These are phyloP conservation scores for Drosophila trapezifrons DNA, from an alignment of 1,140 invertebrate genomes.

Conservation along the genomic window DNA sequence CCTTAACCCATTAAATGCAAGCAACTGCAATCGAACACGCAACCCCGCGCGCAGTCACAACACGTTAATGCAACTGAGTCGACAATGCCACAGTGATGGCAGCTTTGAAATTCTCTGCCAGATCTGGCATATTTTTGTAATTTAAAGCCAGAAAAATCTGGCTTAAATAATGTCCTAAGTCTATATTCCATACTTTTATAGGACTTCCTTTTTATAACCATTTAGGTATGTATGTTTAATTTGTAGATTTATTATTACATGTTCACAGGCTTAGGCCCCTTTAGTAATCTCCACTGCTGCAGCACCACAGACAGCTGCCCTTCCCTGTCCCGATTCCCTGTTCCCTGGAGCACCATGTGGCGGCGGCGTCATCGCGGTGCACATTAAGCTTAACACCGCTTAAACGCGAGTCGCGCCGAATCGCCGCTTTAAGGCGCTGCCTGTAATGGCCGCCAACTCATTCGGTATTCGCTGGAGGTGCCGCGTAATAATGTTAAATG, in stretches of 20 bases:
- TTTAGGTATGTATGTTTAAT: neutral
- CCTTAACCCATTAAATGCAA: slow-evolving; percentile 54
- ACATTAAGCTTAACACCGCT: slow-evolving; percentile 74
- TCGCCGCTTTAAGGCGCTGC: slow-evolving; percentile 57
- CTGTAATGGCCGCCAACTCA: slow-evolving; percentile 50
- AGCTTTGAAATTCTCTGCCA: neutral
- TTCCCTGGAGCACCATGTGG: slow-evolving; percentile 18
- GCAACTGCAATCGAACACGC: slow-evolving; percentile 52
- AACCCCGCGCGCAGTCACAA: slow-evolving; percentile 39
- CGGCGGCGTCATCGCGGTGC: slow-evolving; percentile 70
- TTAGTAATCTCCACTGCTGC: neutral
- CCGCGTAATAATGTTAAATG: slow-evolving; percentile 80
- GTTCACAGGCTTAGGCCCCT: neutral
- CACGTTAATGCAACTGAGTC: slow-evolving; percentile 42
- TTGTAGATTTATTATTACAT: neutral
- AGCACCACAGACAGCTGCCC: neutral
- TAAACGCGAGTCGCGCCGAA: slow-evolving; percentile 35
- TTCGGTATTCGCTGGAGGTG: slow-evolving; percentile 45
- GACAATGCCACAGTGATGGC: slow-evolving; percentile 11
- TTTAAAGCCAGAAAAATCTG: too few species aligned
- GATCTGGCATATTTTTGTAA: neutral
- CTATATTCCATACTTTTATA: too few species aligned
- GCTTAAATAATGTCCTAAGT: too few species aligned
- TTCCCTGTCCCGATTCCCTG: neutral
- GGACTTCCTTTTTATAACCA: neutral